Base-by-base conservation (phyloP, 2,797 vertebrate species). In the Gallinago solitaria region DNA sequence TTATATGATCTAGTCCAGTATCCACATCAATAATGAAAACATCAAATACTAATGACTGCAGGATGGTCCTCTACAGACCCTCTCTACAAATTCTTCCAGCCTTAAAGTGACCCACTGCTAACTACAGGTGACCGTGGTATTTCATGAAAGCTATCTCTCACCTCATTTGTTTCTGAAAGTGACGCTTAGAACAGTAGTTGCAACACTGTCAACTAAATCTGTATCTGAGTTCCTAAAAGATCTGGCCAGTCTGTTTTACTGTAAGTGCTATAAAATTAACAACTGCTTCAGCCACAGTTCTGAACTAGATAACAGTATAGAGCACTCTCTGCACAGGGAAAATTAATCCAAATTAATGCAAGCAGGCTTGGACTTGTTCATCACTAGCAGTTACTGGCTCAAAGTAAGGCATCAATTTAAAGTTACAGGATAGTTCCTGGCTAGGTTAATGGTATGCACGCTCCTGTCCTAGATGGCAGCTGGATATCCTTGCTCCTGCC, bases 271-370 rank as follows among this genome's bases (percentile, higher is more conserved):
- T 70, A 87, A 93, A 96, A 92, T 68, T 70, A 95, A 90, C 70
- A 93, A 68, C 70, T 82, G 53, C 71, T 93, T 39, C 83, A 89
- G 75, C 39, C 89, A 78, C 79, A 79, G 56, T 70, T 85, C 86
- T 77, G 51, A 95, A 85, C 33, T 27, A 87, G 48, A 27, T 56
- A 92, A 93, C 16, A 67, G 64, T 53, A 69, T 1, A 90, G 39
- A 32, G 13, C 63, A 59, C 59, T 37, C 69, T 71, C 60, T 76
- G 64, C 47, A 71, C 24, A 56, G 45, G 53, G 68, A 96, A 90
- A 93, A 95, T 92, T 70, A 90, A 95, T 82, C 86, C 90, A 87
- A 93, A 95, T 95, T 89, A 93, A 91, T 30, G 60, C 56, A 83
- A 74, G 35, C 88, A 84, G 74, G 68, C 41, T 67, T 73, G 51